phyloP scores from a whole-genome alignment of 2,113 vertebrate species.

The Arothron firmamentum region DNA sequence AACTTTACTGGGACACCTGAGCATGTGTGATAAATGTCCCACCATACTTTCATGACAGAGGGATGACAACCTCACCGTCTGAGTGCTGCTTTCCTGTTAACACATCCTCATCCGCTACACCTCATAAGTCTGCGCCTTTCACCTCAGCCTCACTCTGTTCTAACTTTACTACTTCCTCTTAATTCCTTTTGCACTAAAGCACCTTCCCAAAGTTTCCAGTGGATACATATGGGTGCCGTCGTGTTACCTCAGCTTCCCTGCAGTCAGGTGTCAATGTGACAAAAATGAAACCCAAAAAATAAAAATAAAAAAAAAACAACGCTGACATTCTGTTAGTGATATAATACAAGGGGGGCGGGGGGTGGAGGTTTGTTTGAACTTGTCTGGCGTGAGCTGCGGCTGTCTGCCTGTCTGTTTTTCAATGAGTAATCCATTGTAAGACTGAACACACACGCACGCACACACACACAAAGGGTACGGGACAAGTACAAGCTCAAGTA shows the following conservation, averaged over 20 bases:
- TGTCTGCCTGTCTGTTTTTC: slow-evolving; percentile 57
- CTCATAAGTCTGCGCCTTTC: slow-evolving; percentile 41
- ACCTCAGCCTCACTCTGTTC: slow-evolving; percentile 32
- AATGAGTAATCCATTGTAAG: slow-evolving; percentile 69
- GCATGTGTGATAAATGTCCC: slow-evolving; percentile 42
- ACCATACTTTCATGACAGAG: slow-evolving; percentile 34
- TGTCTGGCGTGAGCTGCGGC: slow-evolving; percentile 54
- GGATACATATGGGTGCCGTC: not conserved
- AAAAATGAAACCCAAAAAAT: slow-evolving; percentile 24
- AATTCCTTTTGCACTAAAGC: slow-evolving; percentile 14
- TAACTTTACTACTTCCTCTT: slow-evolving; percentile 41
- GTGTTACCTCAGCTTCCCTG: slow-evolving; percentile 34
- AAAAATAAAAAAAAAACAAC: slow-evolving; percentile 2
- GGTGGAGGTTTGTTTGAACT: slow-evolving; percentile 60
- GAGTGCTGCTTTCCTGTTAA: slow-evolving; percentile 41
- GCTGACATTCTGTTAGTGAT: slow-evolving; percentile 51
- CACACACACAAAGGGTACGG: slow-evolving; percentile 21
- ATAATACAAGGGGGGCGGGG: slow-evolving; percentile 2
- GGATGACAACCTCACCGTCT: slow-evolving; percentile 33
- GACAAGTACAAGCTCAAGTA: slow-evolving; percentile 31
- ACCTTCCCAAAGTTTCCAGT: not conserved
- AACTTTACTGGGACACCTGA: slow-evolving; percentile 10
- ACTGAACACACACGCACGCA: slow-evolving; percentile 35
- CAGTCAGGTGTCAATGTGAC: slow-evolving; percentile 36
- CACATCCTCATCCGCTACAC: slow-evolving; percentile 45